Percentiles rank a stretch among this genome's conserved stretches.
Evolutionary conservation across 1,140 invertebrate species (phyloP).

Genomic region (Contarinia nasturtii): DNA sequence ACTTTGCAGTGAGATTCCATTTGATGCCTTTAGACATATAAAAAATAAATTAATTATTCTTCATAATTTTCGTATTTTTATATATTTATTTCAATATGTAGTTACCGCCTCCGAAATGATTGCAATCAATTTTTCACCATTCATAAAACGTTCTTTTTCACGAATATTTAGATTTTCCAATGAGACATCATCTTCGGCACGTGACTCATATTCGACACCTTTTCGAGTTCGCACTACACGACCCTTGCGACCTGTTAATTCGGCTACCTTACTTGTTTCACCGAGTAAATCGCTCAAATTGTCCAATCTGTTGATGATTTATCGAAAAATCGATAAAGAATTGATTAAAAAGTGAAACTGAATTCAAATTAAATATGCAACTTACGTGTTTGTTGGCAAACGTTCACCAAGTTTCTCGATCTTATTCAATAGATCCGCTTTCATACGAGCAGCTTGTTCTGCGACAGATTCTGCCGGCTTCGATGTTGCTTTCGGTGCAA

Average conservation of each 20-base stretch:
- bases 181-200: slow-evolving; percentile 62
- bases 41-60: too few relatives aligned
- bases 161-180: slow-evolving; percentile 91
- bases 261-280: background rate
- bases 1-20: slow-evolving; percentile 85
- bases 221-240: background rate
- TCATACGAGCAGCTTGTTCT: background rate
- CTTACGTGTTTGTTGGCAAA: background rate
- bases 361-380: too few relatives aligned
- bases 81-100: too few relatives aligned
- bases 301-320: background rate
- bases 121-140: slow-evolving; percentile 48
- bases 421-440: background rate
- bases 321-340: too few relatives aligned
- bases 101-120: slow-evolving; percentile 95
- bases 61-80: too few relatives aligned
- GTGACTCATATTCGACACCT: background rate
- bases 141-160: slow-evolving; percentile 76
- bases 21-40: too few relatives aligned
- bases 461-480: too few relatives aligned
- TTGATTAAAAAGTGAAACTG: too few relatives aligned
- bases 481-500: too few relatives aligned
- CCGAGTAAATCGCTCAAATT: background rate
- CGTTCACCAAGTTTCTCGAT: background rate
- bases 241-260: background rate